phyloP scores from a whole-genome alignment of 2,113 vertebrate genomes.

The Psittacula cyanocephala region DNA sequence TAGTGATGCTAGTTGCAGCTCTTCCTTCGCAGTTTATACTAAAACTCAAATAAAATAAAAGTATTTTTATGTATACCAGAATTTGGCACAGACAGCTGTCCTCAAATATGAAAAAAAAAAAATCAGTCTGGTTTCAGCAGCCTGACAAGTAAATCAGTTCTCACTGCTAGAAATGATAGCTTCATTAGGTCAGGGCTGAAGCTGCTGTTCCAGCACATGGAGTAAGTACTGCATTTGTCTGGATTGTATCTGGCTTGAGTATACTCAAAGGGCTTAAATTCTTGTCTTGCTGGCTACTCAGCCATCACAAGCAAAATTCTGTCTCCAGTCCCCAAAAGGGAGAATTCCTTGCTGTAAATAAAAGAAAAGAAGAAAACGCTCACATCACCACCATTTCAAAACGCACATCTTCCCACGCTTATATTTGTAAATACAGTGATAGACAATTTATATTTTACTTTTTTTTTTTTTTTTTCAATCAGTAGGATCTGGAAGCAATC shows the following conservation, averaged over 20 bases:
- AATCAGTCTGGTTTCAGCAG: not conserved
- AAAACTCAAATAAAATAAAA: not conserved
- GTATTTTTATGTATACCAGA: not conserved
- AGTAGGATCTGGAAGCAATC: not conserved
- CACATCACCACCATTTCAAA: not conserved
- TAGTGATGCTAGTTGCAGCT: not conserved
- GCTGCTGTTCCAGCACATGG: conserved; percentile 21
- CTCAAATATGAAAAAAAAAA: not conserved
- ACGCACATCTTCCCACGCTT: not conserved
- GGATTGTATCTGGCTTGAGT: conserved; percentile 23
- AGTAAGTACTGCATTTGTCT: conserved; percentile 48
- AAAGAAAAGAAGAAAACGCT: not conserved
- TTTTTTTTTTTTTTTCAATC: not conserved
- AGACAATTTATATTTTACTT: not conserved
- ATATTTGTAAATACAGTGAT: not conserved
- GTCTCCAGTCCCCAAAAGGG: not conserved
- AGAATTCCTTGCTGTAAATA: not conserved
- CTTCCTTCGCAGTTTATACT: not conserved
- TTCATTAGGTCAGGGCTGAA: conserved; percentile 55
- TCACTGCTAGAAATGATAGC: conserved; percentile 28
- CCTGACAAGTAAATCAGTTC: conserved; percentile 44
- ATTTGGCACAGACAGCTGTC: not conserved
- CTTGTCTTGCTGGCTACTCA: not conserved
- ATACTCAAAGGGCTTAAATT: conserved; percentile 14
- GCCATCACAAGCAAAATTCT: not conserved